Evolutionary conservation across 2,888 invertebrate genomes (phyloP).

Genomic region (Cantharis rustica): DNA sequence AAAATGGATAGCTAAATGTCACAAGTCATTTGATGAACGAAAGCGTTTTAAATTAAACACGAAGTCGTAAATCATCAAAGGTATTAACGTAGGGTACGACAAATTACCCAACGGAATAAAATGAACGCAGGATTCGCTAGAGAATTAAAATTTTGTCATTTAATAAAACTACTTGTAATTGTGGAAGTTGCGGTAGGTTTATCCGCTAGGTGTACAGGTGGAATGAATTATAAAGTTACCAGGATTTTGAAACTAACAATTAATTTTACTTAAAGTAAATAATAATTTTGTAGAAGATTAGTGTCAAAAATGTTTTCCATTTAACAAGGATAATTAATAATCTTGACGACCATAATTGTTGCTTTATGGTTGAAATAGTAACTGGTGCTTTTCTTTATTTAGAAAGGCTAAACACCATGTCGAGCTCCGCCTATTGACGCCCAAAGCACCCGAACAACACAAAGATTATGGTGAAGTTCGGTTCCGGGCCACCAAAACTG

Average conservation of each 20-base stretch:
- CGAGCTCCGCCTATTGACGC: conserved; percentile 32
- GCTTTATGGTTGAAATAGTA: not conserved
- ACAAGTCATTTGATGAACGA: not conserved
- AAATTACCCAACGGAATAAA: not conserved
- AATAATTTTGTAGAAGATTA: not conserved
- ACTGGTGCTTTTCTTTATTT: conserved; percentile 8
- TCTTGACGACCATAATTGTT: not conserved
- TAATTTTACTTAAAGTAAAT: not conserved
- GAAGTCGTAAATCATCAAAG: not conserved
- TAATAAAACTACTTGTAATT: not conserved
- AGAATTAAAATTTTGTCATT: not conserved
- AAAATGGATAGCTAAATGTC: not conserved
- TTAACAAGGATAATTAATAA: not conserved
- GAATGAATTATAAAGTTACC: not conserved
- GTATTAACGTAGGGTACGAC: not conserved
- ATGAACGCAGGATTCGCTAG: not conserved
- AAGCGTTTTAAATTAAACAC: not conserved
- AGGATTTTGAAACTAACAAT: not conserved
- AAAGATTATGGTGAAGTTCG: conserved; percentile 4
- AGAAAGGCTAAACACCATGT: conserved; percentile 15
- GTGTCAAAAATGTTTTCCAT: not conserved
- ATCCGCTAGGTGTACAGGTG: not conserved
- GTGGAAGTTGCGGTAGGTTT: not conserved
- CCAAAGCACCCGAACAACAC: conserved; percentile 19
- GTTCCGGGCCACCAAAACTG: conserved; percentile 33